Evolutionary conservation across 1,140 invertebrate genomes (phyloP).

Genomic region (Dolichoris vasculosae): DNA sequence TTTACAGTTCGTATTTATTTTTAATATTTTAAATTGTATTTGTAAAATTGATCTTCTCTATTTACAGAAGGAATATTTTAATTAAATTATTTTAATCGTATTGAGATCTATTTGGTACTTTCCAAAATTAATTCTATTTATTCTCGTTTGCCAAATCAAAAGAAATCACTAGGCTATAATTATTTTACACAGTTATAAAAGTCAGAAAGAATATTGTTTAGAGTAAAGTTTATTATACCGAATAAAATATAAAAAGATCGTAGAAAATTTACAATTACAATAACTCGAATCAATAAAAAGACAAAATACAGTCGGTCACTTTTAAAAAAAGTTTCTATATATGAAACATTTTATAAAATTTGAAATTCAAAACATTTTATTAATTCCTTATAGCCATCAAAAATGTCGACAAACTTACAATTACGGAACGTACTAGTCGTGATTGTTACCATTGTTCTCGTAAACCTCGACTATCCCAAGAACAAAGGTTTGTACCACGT

Average conservation of each 20-base stretch:
- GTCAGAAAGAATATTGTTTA: background rate
- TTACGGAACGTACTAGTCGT: background rate
- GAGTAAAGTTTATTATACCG: background rate
- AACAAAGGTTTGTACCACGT: background rate
- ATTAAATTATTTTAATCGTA: background rate
- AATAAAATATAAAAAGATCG: background rate
- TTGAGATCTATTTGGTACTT: background rate
- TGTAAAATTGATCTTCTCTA: background rate
- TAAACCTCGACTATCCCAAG: background rate
- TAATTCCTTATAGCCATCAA: background rate
- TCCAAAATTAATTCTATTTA: background rate
- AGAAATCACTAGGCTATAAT: background rate
- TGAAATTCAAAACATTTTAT: background rate
- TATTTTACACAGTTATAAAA: background rate
- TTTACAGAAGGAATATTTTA: background rate
- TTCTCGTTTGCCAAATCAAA: background rate
- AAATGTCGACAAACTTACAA: background rate
- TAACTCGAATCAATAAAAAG: background rate
- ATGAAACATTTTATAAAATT: background rate
- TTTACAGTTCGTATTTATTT: background rate
- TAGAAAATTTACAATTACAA: background rate
- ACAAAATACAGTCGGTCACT: background rate
- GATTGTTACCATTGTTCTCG: background rate
- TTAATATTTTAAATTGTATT: background rate
- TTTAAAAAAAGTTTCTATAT: background rate